A percentile compares a stretch with the other conserved stretches of the same genome.
phyloP scores from a whole-genome alignment of 1,140 invertebrate species.

The Scaptomyza hsui region DNA sequence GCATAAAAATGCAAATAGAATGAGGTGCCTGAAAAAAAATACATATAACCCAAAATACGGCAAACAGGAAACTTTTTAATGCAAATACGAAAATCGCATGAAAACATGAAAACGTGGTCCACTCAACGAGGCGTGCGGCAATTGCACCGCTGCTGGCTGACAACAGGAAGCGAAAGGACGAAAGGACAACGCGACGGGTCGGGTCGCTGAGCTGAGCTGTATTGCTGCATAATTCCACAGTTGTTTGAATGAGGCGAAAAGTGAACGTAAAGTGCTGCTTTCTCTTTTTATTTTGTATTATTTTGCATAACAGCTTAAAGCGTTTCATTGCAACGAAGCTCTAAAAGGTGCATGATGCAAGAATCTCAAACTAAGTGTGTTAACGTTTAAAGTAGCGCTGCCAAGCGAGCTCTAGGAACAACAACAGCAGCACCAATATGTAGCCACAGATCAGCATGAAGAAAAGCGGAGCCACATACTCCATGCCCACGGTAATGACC shows the following conservation, averaged over 20 bases:
- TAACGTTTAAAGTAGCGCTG: constrained; percentile 44
- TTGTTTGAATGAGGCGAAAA: constrained; percentile 47
- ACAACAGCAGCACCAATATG: constrained; percentile 57
- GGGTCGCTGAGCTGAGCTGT: constrained; percentile 20
- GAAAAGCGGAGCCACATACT: constrained; percentile 78
- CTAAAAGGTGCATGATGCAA: not conserved
- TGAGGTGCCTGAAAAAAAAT: constrained; percentile 29
- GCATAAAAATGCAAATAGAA: constrained; percentile 65
- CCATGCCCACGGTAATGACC: constrained; percentile 76
- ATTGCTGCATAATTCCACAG: constrained; percentile 67
- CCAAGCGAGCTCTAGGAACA: constrained; percentile 61
- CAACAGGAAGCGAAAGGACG: constrained; percentile 66
- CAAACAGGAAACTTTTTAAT: constrained; percentile 74
- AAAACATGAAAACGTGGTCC: constrained; percentile 58
- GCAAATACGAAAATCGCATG: constrained; percentile 74
- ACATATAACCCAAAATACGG: constrained; percentile 58
- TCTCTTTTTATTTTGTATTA: constrained; percentile 24
- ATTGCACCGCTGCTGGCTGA: constrained; percentile 35
- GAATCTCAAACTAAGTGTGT: constrained; percentile 8
- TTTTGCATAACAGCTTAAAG: constrained; percentile 65
- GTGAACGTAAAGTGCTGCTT: constrained; percentile 69
- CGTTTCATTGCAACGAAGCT: constrained; percentile 1
- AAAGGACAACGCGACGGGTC: constrained; percentile 9
- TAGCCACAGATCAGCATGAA: constrained; percentile 68
- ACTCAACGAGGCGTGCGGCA: constrained; percentile 57